These are phyloP conservation scores for Willisornis vidua DNA, from an alignment of 2,113 vertebrate genomes.

Conservation along the genomic window DNA sequence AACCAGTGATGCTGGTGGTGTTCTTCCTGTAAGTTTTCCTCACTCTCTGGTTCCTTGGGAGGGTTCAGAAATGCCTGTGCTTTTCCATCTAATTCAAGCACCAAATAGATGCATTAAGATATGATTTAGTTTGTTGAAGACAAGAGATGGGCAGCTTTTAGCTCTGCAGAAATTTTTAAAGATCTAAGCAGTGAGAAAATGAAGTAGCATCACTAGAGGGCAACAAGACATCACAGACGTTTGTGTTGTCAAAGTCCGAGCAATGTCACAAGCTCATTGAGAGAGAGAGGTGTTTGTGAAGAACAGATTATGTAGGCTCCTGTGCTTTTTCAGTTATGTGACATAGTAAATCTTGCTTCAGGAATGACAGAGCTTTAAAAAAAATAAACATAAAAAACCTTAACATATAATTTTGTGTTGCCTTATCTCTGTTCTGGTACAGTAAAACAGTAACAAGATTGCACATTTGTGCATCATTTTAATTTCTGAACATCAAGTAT, in stretches of 20 bases:
- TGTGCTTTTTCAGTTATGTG: neutral
- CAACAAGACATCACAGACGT: neutral
- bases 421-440: neutral
- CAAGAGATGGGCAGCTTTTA: neutral
- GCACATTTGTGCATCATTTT: neutral
- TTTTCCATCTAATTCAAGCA: neutral
- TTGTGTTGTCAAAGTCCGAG: neutral
- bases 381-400: neutral
- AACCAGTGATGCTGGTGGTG: neutral
- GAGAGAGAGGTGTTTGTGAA: neutral
- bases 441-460: neutral
- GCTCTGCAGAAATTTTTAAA: neutral
- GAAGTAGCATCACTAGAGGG: slow-evolving; percentile 24
- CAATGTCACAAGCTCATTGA: neutral
- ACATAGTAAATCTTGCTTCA: neutral
- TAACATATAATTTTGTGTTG: neutral
- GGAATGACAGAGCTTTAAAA: neutral
- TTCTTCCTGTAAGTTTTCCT: neutral
- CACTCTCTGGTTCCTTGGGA: neutral
- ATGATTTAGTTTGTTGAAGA: neutral
- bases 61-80: fast-evolving
- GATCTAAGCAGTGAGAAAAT: neutral
- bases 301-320: neutral
- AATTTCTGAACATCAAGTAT: neutral
- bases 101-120: neutral